Conservation (phyloP, 2,888 invertebrate genomes). For the Megastigmus dorsalis region DNA sequence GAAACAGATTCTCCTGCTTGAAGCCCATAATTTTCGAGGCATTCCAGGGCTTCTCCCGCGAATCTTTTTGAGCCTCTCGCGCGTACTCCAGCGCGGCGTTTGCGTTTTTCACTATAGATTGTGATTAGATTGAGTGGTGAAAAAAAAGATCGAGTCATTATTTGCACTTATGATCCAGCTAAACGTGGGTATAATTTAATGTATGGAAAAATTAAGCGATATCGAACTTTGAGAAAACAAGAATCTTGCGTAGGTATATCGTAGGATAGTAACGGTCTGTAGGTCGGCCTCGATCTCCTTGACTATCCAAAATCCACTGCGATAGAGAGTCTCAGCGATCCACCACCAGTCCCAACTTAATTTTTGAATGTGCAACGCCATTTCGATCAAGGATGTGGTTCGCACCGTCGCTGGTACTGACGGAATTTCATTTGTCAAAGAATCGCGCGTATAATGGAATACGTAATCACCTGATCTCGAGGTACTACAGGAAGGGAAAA, state of each 20-base stretch:
- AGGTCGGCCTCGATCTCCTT: conserved; percentile 51
- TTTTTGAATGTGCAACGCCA: conserved; percentile 54
- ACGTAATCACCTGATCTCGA: too few relatives aligned
- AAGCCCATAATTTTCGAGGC: conserved; percentile 55
- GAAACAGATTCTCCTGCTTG: conserved; percentile 58
- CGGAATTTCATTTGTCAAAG: too few relatives aligned
- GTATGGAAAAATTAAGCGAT: neutral
- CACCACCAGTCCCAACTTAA: conserved; percentile 64
- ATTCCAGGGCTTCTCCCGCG: conserved; percentile 59
- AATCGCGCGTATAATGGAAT: too few relatives aligned
- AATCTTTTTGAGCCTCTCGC: conserved; percentile 57
- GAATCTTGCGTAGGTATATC: conserved; percentile 65
- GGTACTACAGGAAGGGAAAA: too few relatives aligned
- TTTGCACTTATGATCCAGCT: too few relatives aligned
- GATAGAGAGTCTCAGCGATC: conserved; percentile 64
- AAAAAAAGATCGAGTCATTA: too few relatives aligned
- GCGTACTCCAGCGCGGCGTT: conserved; percentile 57
- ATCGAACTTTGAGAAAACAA: conserved; percentile 60
- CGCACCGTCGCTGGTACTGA: conserved; percentile 4
- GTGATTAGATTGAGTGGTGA: too few relatives aligned
- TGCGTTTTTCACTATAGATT: conserved; percentile 37
- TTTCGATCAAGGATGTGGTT: conserved; percentile 50
- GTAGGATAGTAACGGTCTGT: conserved; percentile 55
- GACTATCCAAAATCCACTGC: conserved; percentile 56
- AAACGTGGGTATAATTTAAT: too few relatives aligned